Evolutionary conservation across 2,888 invertebrate species (phyloP).

Genomic region (Dryomyza anilis): DNA sequence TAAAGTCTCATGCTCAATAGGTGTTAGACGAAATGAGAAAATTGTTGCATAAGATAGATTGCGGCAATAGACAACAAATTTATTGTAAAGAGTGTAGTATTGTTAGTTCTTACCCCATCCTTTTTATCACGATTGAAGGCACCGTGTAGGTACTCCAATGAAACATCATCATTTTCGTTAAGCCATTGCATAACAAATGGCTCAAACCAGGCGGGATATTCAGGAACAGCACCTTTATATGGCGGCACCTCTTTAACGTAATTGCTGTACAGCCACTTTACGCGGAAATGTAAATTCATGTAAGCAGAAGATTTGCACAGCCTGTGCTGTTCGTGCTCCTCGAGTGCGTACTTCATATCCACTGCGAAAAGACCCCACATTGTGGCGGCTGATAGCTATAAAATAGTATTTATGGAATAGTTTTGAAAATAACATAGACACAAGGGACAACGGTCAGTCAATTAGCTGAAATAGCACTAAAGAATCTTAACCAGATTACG

Average conservation of each 20-base stretch:
- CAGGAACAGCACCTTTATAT: conserved; percentile 95
- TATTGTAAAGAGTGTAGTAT: neutral
- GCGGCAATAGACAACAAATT: neutral
- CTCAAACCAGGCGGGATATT: conserved; percentile 99
- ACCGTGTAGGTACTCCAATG: conserved; percentile 96
- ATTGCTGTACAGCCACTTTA: conserved; percentile 97
- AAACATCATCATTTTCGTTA: conserved; percentile 99
- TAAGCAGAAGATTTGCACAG: conserved; percentile 98
- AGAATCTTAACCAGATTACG: too few species aligned
- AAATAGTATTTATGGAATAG: conserved; percentile 25
- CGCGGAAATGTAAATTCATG: conserved; percentile 99
- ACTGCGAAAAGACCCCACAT: conserved; percentile 98
- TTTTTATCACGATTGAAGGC: conserved; percentile 98
- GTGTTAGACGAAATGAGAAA: too few species aligned
- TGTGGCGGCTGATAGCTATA: conserved; percentile 91
- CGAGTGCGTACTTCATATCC: conserved; percentile 96
- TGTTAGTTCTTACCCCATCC: conserved; percentile 73
- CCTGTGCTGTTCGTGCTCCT: conserved; percentile 96
- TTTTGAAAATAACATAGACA: neutral
- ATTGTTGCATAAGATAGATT: neutral
- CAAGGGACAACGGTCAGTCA: neutral
- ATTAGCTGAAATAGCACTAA: neutral
- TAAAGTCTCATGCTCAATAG: too few species aligned
- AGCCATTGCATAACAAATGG: conserved; percentile 99
- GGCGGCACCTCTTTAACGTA: conserved; percentile 98